Base-by-base conservation (phyloP, 2,113 vertebrate genomes). In the Coryphaenoides rupestris region DNA sequence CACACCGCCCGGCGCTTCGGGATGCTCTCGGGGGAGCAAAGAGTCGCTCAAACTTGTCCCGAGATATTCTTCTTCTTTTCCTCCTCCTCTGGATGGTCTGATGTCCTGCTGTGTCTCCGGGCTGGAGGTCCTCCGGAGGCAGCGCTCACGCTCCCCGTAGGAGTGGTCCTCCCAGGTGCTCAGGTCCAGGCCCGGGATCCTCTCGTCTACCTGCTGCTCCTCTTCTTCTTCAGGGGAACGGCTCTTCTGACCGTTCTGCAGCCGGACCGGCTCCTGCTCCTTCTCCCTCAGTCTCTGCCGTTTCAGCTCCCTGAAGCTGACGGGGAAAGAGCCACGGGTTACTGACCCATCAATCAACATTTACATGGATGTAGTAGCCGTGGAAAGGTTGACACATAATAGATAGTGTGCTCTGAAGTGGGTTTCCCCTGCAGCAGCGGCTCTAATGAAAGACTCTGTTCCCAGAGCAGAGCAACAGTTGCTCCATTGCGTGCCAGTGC, bases 91-190 rank as follows among this genome's bases (percentile, higher is more conserved):
- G 67, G 24, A 12, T 21, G 16, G 15, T 19, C 33, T 50, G 5
- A 12, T 60, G 19, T 85, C 62, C 55, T 21, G 24, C 19, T 50
- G 22, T 12, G 47, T 14, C 47, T 72, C 71, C 4, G 82, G 74
- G 0, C 70, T 84, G 64, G 85, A 89, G 49, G 76, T 66, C 55
- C 82, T 79, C 24, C 88, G 86, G 56, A 92, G 58, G 46, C 84
- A 90, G 84, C 70, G 89, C 60, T 91, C 88, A 63, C 87, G 89
- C 23, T 88, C 87, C 67, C 92, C 88, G 58, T 90, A 92, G 0
- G 91, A 92, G 60, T 82, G 55, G 7, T 94, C 93, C 69, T 95
- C 93, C 94, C 94, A 94, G 21, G 88, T 86, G 21, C 91, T 92
- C 53, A 93, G 90, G 71, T 95, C 92, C 46, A 92, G 89, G 16